Evolutionary conservation across 1,140 invertebrate genomes (phyloP).

Genomic region (Drosophila asahinai): DNA sequence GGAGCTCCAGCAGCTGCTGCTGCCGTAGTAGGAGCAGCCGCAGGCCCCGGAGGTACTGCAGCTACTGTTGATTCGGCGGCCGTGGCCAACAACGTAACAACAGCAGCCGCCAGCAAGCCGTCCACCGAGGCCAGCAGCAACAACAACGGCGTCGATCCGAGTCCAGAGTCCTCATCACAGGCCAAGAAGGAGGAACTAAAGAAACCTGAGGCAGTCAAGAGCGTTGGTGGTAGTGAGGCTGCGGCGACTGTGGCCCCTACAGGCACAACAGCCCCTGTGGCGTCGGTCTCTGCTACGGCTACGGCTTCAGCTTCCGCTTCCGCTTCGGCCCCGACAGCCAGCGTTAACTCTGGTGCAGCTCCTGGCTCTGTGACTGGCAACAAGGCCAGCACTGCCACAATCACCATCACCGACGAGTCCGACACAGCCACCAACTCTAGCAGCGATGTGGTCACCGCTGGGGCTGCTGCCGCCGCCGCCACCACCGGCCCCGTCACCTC

Average conservation of each 20-base stretch:
- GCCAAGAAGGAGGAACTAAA: slow-evolving; percentile 57
- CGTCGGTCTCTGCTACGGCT: background rate
- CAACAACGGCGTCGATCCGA: slow-evolving; percentile 16
- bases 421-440: slow-evolving; percentile 66
- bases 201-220: slow-evolving; percentile 45
- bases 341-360: slow-evolving; percentile 1
- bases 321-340: slow-evolving; percentile 2
- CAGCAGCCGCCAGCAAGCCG: slow-evolving; percentile 6
- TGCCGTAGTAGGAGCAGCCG: background rate
- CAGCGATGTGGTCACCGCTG: slow-evolving; percentile 50
- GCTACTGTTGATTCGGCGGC: slow-evolving; percentile 1
- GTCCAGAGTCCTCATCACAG: slow-evolving; percentile 11
- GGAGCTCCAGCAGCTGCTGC: slow-evolving; percentile 5
- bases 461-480: background rate
- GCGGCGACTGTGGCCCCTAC: background rate
- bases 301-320: background rate
- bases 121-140: slow-evolving; percentile 12
- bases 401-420: slow-evolving; percentile 71
- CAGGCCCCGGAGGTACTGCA: background rate
- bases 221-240: slow-evolving; percentile 7
- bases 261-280: background rate
- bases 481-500: slow-evolving; percentile 7
- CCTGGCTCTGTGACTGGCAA: slow-evolving; percentile 1
- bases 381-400: slow-evolving; percentile 46
- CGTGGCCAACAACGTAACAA: background rate